phyloP scores from a whole-genome alignment of 1,140 invertebrate species.

The Idris sp. region DNA sequence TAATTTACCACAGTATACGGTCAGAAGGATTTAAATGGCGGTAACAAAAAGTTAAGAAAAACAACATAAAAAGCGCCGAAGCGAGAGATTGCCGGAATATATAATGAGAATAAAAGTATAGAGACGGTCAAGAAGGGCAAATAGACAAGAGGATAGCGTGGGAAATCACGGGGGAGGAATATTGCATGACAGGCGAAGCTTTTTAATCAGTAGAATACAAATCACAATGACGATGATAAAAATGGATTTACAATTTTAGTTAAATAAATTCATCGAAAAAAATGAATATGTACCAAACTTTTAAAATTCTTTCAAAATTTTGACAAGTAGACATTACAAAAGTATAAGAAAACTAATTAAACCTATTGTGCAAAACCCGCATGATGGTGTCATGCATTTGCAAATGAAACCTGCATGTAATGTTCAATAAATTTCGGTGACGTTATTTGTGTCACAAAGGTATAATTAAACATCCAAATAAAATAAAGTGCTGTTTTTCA shows the following conservation, averaged over 20 bases:
- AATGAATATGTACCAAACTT: no score
- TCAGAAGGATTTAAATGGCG: constrained; percentile 36
- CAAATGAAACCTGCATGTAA: background rate
- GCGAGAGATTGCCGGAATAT: constrained; percentile 10
- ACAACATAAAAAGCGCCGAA: constrained; percentile 8
- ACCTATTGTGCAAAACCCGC: no score
- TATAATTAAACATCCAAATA: no score
- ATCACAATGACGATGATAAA: background rate
- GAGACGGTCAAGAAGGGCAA: background rate
- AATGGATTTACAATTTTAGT: no score
- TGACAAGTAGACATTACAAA: no score
- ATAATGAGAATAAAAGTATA: constrained; percentile 13
- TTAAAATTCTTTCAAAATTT: no score
- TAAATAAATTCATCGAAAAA: no score
- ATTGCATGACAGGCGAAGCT: background rate
- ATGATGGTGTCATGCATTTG: background rate
- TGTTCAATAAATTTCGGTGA: background rate
- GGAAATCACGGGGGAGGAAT: background rate
- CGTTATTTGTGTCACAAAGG: no score
- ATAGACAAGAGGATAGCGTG: background rate
- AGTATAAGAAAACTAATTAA: no score
- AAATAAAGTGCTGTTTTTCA: no score
- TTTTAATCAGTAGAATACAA: background rate
- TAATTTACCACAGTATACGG: constrained; percentile 36
- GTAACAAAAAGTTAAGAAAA: constrained; percentile 25